phyloP scores from a whole-genome alignment of 2,888 invertebrate genomes.

The Ligdia adustata region DNA sequence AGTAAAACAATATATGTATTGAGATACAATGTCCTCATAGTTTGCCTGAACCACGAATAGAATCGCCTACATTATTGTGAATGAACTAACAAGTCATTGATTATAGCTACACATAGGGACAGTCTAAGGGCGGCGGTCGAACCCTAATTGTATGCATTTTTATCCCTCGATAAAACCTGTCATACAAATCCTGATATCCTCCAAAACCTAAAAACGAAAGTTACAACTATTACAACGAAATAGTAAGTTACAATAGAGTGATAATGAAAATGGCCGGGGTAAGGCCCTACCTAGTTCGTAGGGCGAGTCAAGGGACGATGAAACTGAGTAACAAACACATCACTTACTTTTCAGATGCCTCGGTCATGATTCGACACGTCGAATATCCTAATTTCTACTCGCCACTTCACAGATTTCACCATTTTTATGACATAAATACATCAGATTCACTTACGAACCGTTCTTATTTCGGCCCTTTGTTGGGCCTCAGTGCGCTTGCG shows the following conservation, averaged over 20 bases:
- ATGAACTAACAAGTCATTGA: conserved; percentile 78
- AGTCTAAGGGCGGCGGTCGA: conserved; percentile 77
- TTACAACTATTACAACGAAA: conserved; percentile 36
- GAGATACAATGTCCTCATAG: conserved; percentile 56
- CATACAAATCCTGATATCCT: conserved; percentile 40
- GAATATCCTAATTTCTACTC: conserved; percentile 93
- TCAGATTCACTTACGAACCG: conserved; percentile 83
- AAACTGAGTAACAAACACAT: conserved; percentile 61
- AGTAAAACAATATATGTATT: conserved; percentile 41
- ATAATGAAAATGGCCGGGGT: conserved; percentile 79
- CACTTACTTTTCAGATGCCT: conserved; percentile 95
- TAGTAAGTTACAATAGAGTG: conserved; percentile 57
- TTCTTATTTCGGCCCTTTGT: conserved; percentile 82
- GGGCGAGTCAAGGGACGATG: conserved; percentile 63
- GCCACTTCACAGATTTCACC: conserved; percentile 92
- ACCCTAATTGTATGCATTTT: conserved; percentile 42
- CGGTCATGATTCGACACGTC: conserved; percentile 95
- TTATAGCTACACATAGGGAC: conserved; percentile 66
- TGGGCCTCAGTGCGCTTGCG: conserved; percentile 83
- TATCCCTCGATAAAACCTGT: conserved; percentile 29
- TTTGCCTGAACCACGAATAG: conserved; percentile 72
- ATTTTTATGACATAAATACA: conserved; percentile 92
- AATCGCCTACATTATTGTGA: conserved; percentile 75
- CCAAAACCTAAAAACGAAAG: no score
- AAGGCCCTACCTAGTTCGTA: conserved; percentile 71